Evolutionary conservation across 2,888 invertebrate species (phyloP), one percentile per base, ranked within the genome.

Genomic region (Thumatha senex): DNA sequence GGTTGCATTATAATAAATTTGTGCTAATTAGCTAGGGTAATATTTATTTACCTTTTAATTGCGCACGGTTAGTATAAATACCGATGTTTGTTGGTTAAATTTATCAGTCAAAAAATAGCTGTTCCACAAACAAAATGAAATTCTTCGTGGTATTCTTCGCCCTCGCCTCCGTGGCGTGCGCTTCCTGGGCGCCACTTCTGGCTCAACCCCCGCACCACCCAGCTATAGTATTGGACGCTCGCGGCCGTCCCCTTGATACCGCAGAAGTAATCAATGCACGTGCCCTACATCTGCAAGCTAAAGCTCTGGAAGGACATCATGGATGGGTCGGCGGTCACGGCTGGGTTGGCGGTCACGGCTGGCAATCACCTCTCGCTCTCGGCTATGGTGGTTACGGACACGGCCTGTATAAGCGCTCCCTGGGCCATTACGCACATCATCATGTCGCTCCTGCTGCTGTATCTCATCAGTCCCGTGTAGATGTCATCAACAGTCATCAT

Each of bases 111-210:
- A 36, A 13, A 13, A 36, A 78, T 11, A 75, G 74, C 76, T 77
- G 76, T 76, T 76, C 75, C 77, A 80, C 74, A 72, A 75, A 66
- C 64, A 71, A n/a, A 67, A 81, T 78, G 79, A 83, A 80, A 71
- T 60, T 89, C 89, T 78, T 92, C 93, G 93, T 93, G 92, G 93
- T 93, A 86, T 93, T 94, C 81, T 93, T 93, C 84, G 93, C 93
- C 86, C 84, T 94, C 60, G 83, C 92, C 74, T 92, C 93, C 63
- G 86, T 93, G 74, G 93, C 92, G 56, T 90, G 90, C 74, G 94
- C 93, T 71, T 91, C 92, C 45, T 72, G 81, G 77, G 81, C 88
- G 70, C 86, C 80, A 54, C 86, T 80, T 55, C 70, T 80, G 74
- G 92, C 91, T 65, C 90, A 92, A 74, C 89, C 89, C 31, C 76